A percentile compares a stretch with the other conserved stretches of the same genome.
Evolutionary conservation across 2,113 vertebrate genomes (phyloP).

Genomic region (Physeter macrocephalus): DNA sequence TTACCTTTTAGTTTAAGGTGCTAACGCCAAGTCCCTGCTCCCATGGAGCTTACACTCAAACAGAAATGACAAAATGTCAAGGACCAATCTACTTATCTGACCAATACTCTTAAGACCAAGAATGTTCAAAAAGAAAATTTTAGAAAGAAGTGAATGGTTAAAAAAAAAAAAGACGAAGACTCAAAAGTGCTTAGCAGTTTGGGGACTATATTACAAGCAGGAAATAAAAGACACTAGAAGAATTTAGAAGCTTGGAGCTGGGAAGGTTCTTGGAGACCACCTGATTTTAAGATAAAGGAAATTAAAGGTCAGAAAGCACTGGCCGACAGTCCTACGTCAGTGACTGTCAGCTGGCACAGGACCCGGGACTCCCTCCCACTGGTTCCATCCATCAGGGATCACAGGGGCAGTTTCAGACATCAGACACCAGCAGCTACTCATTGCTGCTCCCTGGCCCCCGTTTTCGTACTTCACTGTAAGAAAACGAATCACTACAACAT

Average conservation of each 20-base stretch:
- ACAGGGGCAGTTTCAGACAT: neutral
- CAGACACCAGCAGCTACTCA: neutral
- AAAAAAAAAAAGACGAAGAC: neutral
- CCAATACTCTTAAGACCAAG: neutral
- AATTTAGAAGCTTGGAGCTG: neutral
- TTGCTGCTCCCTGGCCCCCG: neutral
- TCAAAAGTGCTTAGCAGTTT: neutral
- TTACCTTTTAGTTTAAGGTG: neutral
- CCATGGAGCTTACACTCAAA: neutral
- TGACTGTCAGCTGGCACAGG: neutral
- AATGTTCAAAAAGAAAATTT: neutral
- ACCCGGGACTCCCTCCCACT: neutral
- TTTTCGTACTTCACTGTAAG: neutral
- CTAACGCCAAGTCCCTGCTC: neutral
- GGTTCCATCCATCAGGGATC: no score
- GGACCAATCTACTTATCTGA: neutral
- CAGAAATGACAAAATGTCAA: neutral
- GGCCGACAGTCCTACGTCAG: neutral
- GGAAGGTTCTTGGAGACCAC: neutral
- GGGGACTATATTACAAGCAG: neutral
- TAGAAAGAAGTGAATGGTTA: neutral
- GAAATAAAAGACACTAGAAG: neutral
- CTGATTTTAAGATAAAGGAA: neutral
- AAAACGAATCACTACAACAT: neutral
- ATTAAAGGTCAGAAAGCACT: neutral